phyloP scores from a whole-genome alignment of 2,888 invertebrate species.

The Drosophila antonietae region DNA sequence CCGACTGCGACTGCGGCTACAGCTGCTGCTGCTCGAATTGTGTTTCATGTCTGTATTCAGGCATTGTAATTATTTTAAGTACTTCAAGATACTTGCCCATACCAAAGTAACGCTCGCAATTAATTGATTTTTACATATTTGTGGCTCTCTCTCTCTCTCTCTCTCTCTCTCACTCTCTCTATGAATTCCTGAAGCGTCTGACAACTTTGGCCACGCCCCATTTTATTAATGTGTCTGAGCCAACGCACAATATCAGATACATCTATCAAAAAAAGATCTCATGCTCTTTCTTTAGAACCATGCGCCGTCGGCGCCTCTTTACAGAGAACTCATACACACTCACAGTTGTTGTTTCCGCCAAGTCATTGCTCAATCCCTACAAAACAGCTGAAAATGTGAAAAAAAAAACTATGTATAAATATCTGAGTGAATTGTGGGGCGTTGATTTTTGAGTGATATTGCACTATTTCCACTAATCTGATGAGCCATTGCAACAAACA shows the following conservation, averaged over 20 bases:
- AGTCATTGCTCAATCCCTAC: conserved; percentile 40
- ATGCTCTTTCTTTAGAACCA: conserved; percentile 66
- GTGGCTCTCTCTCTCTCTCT: conserved; percentile 42
- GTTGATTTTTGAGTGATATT: conserved; percentile 80
- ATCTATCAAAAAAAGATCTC: conserved; percentile 50
- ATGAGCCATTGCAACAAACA: conserved; percentile 24
- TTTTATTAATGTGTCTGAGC: conserved; percentile 74
- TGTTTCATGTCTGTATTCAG: conserved; percentile 30
- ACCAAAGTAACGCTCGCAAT: conserved; percentile 56
- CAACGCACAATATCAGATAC: conserved; percentile 61
- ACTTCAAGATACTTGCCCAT: conserved; percentile 54
- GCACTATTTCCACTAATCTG: conserved; percentile 65
- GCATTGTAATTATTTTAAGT: conserved; percentile 76
- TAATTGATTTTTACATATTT: conserved; percentile 72
- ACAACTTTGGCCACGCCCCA: conserved; percentile 65
- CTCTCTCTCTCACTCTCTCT: conserved; percentile 33
- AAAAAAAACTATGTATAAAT: too few relatives aligned
- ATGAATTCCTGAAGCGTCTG: conserved; percentile 65
- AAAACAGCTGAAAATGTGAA: background rate
- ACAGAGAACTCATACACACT: conserved; percentile 8
- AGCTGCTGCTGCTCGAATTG: conserved; percentile 7
- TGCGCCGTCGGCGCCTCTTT: conserved; percentile 70
- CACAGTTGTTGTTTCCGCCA: conserved; percentile 26
- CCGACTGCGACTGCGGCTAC: conserved; percentile 11
- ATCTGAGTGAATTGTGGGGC: conserved; percentile 60